These are phyloP conservation scores for Cladorhizidae sp. DNA, from an alignment of 37 sponge, comb jelly and placozoan species.

Conservation along the genomic window DNA sequence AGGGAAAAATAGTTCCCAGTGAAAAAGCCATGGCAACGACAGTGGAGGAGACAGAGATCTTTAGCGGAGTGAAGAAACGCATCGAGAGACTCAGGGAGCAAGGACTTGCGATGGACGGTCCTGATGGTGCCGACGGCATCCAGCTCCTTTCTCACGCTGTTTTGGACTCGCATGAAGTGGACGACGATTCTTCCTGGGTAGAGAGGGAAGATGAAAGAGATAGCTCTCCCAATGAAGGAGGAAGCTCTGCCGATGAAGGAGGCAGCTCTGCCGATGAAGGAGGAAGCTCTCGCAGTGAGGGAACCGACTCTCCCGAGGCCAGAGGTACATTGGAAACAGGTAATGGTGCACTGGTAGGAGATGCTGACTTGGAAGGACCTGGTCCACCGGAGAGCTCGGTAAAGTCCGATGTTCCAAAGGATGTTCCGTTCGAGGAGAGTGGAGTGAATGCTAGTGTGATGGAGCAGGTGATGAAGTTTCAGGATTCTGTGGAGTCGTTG, in stretches of 20 bases:
- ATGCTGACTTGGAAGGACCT: too few relatives aligned
- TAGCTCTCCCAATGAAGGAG: neutral
- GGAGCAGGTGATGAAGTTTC: slow-evolving; percentile 11
- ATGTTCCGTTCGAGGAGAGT: neutral
- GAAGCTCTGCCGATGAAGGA: neutral
- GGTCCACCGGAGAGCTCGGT: too few relatives aligned
- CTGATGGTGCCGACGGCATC: neutral
- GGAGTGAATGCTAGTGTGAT: neutral
- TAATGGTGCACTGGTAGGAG: too few relatives aligned
- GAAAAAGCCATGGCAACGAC: neutral
- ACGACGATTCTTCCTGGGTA: neutral
- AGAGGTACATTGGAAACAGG: too few relatives aligned
- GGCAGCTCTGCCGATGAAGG: neutral
- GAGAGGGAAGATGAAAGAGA: neutral
- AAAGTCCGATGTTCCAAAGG: too few relatives aligned
- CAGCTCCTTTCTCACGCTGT: neutral
- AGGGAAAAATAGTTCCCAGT: neutral
- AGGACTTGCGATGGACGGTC: slow-evolving; percentile 10
- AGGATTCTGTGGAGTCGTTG: neutral
- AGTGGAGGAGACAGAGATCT: neutral
- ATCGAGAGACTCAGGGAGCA: slow-evolving; percentile 23
- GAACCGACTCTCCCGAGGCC: too few relatives aligned
- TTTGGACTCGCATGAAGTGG: neutral
- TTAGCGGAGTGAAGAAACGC: neutral
- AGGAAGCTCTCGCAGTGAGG: too few relatives aligned